Percentiles rank a stretch among this genome's conserved stretches.
Conservation (phyloP, 2,797 vertebrate genomes). For the Pyrocephalus nanus region DNA sequence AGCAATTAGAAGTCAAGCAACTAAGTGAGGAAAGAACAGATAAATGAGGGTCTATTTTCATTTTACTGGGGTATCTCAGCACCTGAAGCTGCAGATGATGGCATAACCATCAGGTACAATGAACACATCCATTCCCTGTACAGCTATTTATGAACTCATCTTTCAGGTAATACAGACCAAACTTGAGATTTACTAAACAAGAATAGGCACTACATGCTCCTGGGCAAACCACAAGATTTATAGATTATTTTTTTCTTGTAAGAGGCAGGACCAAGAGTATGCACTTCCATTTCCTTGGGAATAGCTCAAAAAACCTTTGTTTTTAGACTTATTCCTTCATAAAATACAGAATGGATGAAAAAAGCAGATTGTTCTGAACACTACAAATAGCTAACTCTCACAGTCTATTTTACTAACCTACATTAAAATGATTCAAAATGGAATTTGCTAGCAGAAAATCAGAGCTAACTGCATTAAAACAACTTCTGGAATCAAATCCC, state of each 20-base stretch:
- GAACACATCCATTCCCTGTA: neutral
- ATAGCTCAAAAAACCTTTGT: neutral
- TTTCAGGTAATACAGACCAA: neutral
- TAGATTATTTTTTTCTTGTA: neutral
- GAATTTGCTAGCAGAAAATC: slow-evolving; percentile 45
- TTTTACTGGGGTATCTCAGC: neutral
- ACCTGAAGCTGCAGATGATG: neutral
- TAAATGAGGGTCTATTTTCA: neutral
- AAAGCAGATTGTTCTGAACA: neutral
- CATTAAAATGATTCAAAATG: slow-evolving; percentile 25
- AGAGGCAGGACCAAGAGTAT: neutral
- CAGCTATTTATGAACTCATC: neutral
- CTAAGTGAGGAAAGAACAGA: neutral
- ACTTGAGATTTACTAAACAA: neutral
- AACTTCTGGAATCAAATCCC: slow-evolving; percentile 33
- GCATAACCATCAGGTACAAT: neutral
- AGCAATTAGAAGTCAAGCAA: neutral
- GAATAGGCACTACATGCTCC: neutral
- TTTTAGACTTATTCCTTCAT: neutral
- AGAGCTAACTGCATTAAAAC: slow-evolving; percentile 34
- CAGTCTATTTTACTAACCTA: slow-evolving; percentile 22
- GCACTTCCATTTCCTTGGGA: neutral
- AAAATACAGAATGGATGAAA: neutral
- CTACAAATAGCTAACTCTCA: slow-evolving; percentile 20
- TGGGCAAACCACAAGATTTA: neutral